phyloP scores from a whole-genome alignment of 1,140 invertebrate species.

The Neodiprion lecontei region DNA sequence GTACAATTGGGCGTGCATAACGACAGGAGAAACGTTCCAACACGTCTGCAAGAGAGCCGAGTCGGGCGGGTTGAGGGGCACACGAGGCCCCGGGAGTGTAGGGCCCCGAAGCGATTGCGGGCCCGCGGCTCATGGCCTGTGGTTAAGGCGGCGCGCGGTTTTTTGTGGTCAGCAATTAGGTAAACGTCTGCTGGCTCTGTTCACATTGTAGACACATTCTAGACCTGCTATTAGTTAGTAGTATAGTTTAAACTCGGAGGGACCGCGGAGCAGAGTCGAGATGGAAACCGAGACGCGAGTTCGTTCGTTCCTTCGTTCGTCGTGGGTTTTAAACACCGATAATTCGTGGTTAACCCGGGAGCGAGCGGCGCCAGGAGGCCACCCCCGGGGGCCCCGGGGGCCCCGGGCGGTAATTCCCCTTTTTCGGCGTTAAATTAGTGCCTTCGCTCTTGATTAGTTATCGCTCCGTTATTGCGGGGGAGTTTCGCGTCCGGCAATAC shows the following conservation, averaged over 20 bases:
- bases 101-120: neutral
- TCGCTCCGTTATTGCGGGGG: neutral
- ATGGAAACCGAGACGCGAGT: constrained; percentile 31
- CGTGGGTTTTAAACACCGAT: constrained; percentile 48
- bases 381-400: neutral
- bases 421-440: constrained; percentile 22
- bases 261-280: neutral
- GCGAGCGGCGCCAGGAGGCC: constrained; percentile 26
- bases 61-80: constrained; percentile 19
- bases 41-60: neutral
- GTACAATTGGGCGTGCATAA: neutral
- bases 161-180: constrained; percentile 61
- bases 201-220: constrained; percentile 57
- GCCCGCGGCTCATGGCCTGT: constrained; percentile 53
- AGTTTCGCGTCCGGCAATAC: constrained; percentile 27
- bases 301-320: no score
- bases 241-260: constrained; percentile 46
- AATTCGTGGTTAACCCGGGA: constrained; percentile 49
- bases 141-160: constrained; percentile 60
- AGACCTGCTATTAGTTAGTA: constrained; percentile 61
- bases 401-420: neutral
- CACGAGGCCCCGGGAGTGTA: constrained; percentile 23
- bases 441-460: constrained; percentile 6
- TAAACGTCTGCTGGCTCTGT: constrained; percentile 52
- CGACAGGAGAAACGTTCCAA: neutral